These are phyloP conservation scores for Coilia nasus DNA, from an alignment of 2,797 vertebrate genomes.

Conservation along the genomic window DNA sequence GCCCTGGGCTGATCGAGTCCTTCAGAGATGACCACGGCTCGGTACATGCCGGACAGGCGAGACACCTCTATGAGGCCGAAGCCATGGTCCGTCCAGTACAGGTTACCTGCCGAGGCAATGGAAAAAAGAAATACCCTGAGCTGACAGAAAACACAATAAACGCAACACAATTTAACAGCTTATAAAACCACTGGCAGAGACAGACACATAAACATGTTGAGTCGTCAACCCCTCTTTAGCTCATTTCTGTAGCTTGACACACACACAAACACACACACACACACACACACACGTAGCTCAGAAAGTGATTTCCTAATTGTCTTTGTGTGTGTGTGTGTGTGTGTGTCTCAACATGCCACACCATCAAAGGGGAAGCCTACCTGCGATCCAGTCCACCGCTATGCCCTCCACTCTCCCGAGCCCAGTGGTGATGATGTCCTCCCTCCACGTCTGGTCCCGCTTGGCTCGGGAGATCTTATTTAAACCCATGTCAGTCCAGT, in stretches of 20 bases:
- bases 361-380: slow-evolving; percentile 56
- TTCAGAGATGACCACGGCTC: slow-evolving; percentile 80
- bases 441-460: slow-evolving; percentile 87
- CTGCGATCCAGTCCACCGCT: slow-evolving; percentile 86
- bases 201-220: not conserved
- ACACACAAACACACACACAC: not conserved
- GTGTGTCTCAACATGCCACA: too few species aligned
- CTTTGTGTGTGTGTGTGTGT: too few species aligned
- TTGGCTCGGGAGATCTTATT: slow-evolving; percentile 84
- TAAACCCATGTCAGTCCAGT: slow-evolving; percentile 87
- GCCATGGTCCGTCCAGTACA: slow-evolving; percentile 88
- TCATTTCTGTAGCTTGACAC: not conserved
- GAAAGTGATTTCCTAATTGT: too few species aligned
- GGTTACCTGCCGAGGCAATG: slow-evolving; percentile 74
- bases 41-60: slow-evolving; percentile 82
- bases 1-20: slow-evolving; percentile 85
- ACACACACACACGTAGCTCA: too few species aligned
- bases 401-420: slow-evolving; percentile 84
- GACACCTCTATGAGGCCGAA: slow-evolving; percentile 85
- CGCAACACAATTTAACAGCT: slow-evolving; percentile 7
- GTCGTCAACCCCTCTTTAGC: slow-evolving; percentile 8
- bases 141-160: slow-evolving; percentile 30
- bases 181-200: not conserved
- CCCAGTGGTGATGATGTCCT: slow-evolving; percentile 82
- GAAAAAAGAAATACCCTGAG: slow-evolving; percentile 37